Percentiles rank a stretch among this genome's conserved stretches.
These are phyloP conservation scores for Macrotis lagotis DNA, from an alignment of 2,113 vertebrate genomes.

Conservation along the genomic window DNA sequence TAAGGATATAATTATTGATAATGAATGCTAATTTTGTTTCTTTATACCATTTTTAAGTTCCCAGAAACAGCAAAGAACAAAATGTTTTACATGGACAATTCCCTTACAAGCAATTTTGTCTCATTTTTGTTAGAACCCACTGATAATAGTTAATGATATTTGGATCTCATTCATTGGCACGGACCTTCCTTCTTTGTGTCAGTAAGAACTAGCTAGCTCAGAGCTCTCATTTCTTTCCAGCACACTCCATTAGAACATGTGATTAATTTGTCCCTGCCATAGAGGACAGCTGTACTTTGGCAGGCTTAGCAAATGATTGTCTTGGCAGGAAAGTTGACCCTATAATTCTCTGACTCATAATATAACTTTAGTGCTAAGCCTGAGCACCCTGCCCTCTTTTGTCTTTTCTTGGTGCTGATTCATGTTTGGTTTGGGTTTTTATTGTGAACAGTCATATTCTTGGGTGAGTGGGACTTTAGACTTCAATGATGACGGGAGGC, in stretches of 20 bases:
- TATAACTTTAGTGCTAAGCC: constrained; percentile 56
- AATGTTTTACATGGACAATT: background rate
- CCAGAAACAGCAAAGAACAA: background rate
- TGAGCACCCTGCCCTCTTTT: constrained; percentile 62
- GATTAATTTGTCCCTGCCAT: background rate
- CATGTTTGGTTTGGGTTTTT: constrained; percentile 71
- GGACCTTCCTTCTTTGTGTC: background rate
- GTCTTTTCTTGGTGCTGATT: constrained; percentile 70
- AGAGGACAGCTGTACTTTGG: constrained; percentile 42
- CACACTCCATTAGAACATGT: constrained; percentile 29
- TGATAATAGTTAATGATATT: background rate
- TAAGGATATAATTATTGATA: background rate
- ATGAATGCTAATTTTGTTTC: background rate
- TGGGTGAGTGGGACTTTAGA: constrained; percentile 52
- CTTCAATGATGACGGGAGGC: constrained; percentile 55
- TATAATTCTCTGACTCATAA: constrained; percentile 71
- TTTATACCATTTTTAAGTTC: background rate
- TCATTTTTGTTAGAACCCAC: background rate
- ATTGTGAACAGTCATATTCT: constrained; percentile 63
- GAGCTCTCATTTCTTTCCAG: constrained; percentile 21
- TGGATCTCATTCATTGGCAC: background rate
- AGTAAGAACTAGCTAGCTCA: background rate
- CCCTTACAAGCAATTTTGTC: background rate
- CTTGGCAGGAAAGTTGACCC: constrained; percentile 53
- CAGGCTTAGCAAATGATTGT: constrained; percentile 60